These are phyloP conservation scores for Brevimyrus niger DNA, from an alignment of 2,113 vertebrate genomes.

Conservation along the genomic window DNA sequence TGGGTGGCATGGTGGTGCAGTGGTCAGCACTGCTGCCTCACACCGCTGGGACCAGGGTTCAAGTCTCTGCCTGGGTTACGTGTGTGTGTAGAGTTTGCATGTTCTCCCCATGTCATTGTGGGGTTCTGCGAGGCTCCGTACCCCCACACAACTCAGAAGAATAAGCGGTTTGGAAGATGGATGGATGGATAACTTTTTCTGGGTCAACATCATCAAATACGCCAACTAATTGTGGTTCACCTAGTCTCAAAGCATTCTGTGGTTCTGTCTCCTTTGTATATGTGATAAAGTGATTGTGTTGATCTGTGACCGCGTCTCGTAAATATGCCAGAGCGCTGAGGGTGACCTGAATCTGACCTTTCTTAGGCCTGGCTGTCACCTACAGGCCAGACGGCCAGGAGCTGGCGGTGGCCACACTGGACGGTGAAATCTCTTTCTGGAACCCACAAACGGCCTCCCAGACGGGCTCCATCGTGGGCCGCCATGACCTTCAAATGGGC, in stretches of 20 bases:
- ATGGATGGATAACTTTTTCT: no score
- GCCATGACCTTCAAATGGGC: slow-evolving; percentile 81
- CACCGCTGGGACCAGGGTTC: no score
- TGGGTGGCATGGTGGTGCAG: no score
- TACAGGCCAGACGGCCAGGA: slow-evolving; percentile 85
- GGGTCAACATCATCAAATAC: no score
- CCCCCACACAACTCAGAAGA: no score
- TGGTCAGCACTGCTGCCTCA: no score
- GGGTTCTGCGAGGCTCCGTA: no score
- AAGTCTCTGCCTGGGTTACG: no score
- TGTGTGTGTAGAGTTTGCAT: no score
- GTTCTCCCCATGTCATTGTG: no score
- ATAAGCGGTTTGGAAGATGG: no score
- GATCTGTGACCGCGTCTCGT: background rate
- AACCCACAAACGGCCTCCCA: slow-evolving; percentile 73
- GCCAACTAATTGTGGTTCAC: no score
- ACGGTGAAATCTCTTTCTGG: slow-evolving; percentile 89
- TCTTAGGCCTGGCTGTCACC: slow-evolving; percentile 69
- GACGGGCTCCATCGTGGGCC: slow-evolving; percentile 72
- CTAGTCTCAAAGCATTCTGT: background rate
- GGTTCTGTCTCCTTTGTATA: background rate
- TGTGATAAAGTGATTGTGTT: background rate
- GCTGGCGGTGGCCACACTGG: slow-evolving; percentile 78
- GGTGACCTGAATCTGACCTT: background rate
- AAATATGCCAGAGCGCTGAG: background rate